Conservation (phyloP, 2,113 vertebrate species). For the Oplegnathus fasciatus region DNA sequence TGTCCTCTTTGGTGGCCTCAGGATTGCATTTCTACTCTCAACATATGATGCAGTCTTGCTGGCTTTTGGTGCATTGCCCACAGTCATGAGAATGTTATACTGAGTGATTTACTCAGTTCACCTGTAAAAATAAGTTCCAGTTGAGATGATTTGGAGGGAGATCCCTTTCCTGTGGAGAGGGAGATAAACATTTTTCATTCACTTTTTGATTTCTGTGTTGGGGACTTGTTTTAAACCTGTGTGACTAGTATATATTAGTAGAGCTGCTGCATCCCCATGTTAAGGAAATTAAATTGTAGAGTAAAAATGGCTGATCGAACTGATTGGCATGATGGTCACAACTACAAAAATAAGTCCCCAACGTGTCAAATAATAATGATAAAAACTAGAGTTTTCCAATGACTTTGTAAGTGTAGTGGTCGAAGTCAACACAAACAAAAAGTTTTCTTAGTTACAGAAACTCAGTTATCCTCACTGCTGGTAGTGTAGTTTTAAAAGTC, state of each 20-base stretch:
- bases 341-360: neutral
- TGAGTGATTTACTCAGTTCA: slow-evolving; percentile 5
- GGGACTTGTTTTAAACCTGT: neutral
- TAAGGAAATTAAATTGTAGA: too few species aligned
- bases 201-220: neutral
- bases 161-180: neutral
- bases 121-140: neutral
- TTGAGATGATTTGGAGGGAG: neutral
- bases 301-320: neutral
- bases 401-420: neutral
- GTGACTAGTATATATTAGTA: neutral
- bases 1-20: neutral
- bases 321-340: neutral
- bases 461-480: too few species aligned
- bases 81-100: neutral
- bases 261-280: neutral
- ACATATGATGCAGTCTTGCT: neutral
- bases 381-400: too few species aligned
- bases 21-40: neutral
- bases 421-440: neutral
- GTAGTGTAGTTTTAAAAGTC: neutral
- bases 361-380: neutral
- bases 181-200: neutral
- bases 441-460: neutral
- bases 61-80: neutral